phyloP scores from a whole-genome alignment of 1,140 invertebrate genomes.

The Sminthurides bifidus region DNA sequence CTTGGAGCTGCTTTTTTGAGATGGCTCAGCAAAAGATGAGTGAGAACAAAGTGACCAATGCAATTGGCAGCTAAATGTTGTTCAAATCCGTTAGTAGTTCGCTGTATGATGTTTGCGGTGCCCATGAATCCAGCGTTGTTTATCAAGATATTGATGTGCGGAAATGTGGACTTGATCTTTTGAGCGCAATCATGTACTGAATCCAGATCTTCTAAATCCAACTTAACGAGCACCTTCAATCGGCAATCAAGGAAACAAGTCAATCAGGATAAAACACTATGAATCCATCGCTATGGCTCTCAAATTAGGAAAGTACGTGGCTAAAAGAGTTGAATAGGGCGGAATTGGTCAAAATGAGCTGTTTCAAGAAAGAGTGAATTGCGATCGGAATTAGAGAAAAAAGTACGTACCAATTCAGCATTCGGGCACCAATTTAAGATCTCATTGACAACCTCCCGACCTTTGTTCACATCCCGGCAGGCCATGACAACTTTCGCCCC shows the following conservation, averaged over 20 bases:
- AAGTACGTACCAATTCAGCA: slow-evolving; percentile 6
- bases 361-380: background rate
- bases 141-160: slow-evolving; percentile 12
- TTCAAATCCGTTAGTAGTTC: slow-evolving; percentile 6
- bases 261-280: background rate
- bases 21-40: slow-evolving; percentile 34
- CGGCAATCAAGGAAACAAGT: background rate
- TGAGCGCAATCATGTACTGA: background rate
- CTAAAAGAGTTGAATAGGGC: no score
- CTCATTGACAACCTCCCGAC: background rate
- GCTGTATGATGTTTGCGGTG: background rate
- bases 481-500: slow-evolving; percentile 1
- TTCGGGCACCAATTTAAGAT: background rate
- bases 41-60: slow-evolving; percentile 43
- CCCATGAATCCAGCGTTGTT: background rate
- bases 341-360: no score
- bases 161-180: background rate
- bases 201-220: slow-evolving; percentile 2
- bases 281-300: background rate
- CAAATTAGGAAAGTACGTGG: background rate
- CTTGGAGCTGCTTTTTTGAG: slow-evolving; percentile 17
- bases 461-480: slow-evolving; percentile 3
- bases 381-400: background rate
- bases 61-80: slow-evolving; percentile 28
- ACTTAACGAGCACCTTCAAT: background rate